phyloP scores from a whole-genome alignment of 2,888 invertebrate species.

The Mycogona germanica region DNA sequence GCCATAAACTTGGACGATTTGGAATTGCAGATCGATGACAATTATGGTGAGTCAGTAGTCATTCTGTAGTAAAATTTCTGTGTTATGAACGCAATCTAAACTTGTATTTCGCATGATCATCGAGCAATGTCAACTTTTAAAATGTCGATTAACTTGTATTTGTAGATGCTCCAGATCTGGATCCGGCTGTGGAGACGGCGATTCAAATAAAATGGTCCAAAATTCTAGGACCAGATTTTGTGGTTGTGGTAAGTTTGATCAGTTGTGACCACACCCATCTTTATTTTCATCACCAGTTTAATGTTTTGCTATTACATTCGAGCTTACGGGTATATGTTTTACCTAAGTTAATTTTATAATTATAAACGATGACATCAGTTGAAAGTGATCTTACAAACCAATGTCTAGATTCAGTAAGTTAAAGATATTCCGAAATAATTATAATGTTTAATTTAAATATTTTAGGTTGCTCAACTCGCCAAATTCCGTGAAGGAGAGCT shows the following conservation, averaged over 20 bases:
- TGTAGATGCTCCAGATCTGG: slow-evolving; percentile 38
- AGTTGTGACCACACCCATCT: too few relatives aligned
- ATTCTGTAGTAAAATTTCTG: too few relatives aligned
- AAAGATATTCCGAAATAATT: too few relatives aligned
- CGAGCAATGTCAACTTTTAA: background rate
- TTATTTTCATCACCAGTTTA: too few relatives aligned
- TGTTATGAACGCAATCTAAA: too few relatives aligned
- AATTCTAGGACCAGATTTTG: slow-evolving; percentile 60
- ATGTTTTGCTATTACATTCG: background rate
- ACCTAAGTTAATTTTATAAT: slow-evolving; percentile 3
- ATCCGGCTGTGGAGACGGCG: slow-evolving; percentile 56
- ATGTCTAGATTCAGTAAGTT: too few relatives aligned
- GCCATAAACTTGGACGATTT: slow-evolving; percentile 9
- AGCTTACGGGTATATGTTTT: slow-evolving; percentile 7
- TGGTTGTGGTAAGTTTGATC: slow-evolving; percentile 64
- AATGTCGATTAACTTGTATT: background rate
- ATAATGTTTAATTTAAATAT: too few relatives aligned
- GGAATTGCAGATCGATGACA: slow-evolving; percentile 10
- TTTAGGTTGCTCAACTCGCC: slow-evolving; percentile 76
- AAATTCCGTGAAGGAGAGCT: slow-evolving; percentile 84
- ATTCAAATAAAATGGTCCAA: slow-evolving; percentile 64
- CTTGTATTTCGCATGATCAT: too few relatives aligned
- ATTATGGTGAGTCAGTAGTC: slow-evolving; percentile 10
- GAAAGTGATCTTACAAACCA: too few relatives aligned
- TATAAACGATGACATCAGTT: background rate